Base-by-base conservation (phyloP, 92 coral and sea anemone genomes). In the Zoanthus solanderi region DNA sequence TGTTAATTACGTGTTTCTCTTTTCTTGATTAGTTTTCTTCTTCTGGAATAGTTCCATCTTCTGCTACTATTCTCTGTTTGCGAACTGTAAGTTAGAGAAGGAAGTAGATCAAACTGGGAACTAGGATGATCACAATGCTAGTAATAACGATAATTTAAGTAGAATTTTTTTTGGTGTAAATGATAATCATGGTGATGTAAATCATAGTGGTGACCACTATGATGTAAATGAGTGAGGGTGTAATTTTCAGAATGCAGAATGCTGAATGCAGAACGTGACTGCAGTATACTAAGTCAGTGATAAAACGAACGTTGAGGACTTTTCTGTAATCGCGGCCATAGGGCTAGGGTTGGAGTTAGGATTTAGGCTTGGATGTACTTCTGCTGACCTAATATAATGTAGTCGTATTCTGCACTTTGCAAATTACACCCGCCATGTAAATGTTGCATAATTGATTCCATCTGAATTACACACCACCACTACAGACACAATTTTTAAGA, bases 41-140 rank as follows among this genome's bases (percentile, higher is more conserved):
- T 54, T 77, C 82, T 11, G 12, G 12, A 54, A 77, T 77, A 29
- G 47, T 30, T 4, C 68, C 67, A 8, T 77, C 82, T 14, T 77
- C 82, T 14, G 47, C 67, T 77, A 12, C 82, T 54, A 66, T 32
- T 77, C 82, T 77, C 29, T 77, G 37, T 34, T 77, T 77, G 67
- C 82, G 82, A 77, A 77, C 82, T 77, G 28, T 30, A 4, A 34
- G 2, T 17, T 63, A 17, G 65, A 30, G 44, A 76, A 76, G 12
- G 16, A 76, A 52, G 4, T 63, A 77, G 0, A 30, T 30, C 47
- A 69, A 14, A 69, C 5, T 31, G 15, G 75, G 75, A 34, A 5
- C 10, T 6, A n/a, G 7, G 10, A 5, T 6, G 0, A n/a, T 63
- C 9, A n/a, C 2, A 8, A 3, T 63, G 9, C 42, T 37, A 37